These are phyloP conservation scores for Chaetops frenatus DNA, from an alignment of 2,113 vertebrate species.

Conservation along the genomic window DNA sequence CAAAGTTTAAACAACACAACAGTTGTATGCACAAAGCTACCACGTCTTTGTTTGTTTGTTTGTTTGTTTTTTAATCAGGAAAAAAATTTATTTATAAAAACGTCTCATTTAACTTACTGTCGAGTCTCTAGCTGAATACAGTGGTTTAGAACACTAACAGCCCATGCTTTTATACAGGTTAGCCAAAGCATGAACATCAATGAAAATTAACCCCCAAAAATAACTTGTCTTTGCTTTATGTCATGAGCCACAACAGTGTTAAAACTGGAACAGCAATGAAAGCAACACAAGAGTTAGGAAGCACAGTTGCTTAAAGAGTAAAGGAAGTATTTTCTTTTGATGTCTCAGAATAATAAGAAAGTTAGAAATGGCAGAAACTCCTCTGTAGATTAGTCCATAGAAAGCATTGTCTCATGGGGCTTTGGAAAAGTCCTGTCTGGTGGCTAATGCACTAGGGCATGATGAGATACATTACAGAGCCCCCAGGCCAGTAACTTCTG, in stretches of 20 bases:
- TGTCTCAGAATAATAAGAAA: slow-evolving; percentile 65
- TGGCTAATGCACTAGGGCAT: slow-evolving; percentile 73
- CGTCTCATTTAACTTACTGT: slow-evolving; percentile 57
- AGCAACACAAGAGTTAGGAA: slow-evolving; percentile 66
- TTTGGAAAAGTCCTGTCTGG: slow-evolving; percentile 84
- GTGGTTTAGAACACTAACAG: slow-evolving; percentile 52
- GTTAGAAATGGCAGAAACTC: slow-evolving; percentile 74
- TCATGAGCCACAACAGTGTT: slow-evolving; percentile 60
- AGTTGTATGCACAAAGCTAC: slow-evolving; percentile 62
- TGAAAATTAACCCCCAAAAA: slow-evolving; percentile 17
- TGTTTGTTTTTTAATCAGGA: slow-evolving; percentile 17
- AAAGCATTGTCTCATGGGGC: slow-evolving; percentile 79
- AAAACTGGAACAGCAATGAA: slow-evolving; percentile 60
- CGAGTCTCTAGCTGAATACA: slow-evolving; percentile 56
- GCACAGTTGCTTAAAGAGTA: slow-evolving; percentile 63
- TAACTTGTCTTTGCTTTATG: slow-evolving; percentile 28
- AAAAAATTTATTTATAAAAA: slow-evolving; percentile 69
- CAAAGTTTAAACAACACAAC: slow-evolving; percentile 61
- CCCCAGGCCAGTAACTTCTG: slow-evolving; percentile 83
- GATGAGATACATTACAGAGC: slow-evolving; percentile 78
- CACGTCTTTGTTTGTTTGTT: not conserved
- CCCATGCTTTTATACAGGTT: slow-evolving; percentile 65
- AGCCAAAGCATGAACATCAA: slow-evolving; percentile 65
- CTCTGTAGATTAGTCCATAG: slow-evolving; percentile 78
- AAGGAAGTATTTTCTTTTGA: slow-evolving; percentile 64